Evolutionary conservation across 2,888 invertebrate genomes (phyloP).

Genomic region (Caradrina clavipalpis): DNA sequence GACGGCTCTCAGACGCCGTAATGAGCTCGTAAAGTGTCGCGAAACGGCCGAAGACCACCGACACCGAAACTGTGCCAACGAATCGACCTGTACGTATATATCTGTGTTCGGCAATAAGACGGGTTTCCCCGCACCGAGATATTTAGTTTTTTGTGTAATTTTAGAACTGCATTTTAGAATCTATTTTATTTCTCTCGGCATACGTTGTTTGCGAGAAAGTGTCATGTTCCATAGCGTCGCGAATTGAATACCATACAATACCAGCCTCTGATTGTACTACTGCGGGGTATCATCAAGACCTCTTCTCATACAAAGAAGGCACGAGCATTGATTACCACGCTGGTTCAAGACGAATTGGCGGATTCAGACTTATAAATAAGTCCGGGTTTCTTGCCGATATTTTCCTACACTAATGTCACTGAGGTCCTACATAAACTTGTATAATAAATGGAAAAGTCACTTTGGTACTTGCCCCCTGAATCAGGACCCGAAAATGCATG

Average conservation of each 20-base stretch:
- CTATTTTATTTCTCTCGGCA: neutral
- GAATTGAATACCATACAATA: neutral
- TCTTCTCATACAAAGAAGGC: too few species aligned
- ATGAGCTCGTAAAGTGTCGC: conserved; percentile 68
- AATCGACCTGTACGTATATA: conserved; percentile 41
- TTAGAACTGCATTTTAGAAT: conserved; percentile 20
- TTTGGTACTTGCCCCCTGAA: too few species aligned
- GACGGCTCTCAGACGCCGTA: conserved; percentile 65
- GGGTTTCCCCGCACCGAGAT: conserved; percentile 59
- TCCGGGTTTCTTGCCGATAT: too few species aligned
- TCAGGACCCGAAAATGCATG: too few species aligned
- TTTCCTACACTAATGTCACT: too few species aligned
- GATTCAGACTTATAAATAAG: too few species aligned
- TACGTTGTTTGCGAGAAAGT: neutral
- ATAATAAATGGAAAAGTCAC: too few species aligned
- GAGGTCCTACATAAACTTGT: too few species aligned
- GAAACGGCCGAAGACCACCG: conserved; percentile 63
- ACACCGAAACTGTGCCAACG: conserved; percentile 59
- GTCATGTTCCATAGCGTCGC: neutral
- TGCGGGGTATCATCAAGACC: too few species aligned
- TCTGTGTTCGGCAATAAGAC: conserved; percentile 39
- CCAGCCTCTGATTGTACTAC: too few species aligned
- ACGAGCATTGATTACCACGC: too few species aligned
- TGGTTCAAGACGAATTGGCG: too few species aligned
- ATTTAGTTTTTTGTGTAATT: conserved; percentile 21